These are phyloP conservation scores for Epinephelus awoara DNA, from an alignment of 2,797 vertebrate species.

Conservation along the genomic window DNA sequence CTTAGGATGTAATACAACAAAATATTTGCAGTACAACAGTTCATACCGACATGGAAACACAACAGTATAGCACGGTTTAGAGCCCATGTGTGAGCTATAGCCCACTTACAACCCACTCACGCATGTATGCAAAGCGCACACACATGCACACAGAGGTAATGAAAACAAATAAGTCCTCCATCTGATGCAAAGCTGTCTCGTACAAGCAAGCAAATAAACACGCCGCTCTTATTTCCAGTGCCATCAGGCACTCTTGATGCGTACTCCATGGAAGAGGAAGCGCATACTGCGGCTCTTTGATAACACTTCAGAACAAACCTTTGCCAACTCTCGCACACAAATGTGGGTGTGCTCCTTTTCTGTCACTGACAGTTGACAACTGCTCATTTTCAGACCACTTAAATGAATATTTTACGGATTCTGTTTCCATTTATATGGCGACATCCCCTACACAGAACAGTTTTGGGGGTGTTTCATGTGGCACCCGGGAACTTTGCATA, in stretches of 20 bases:
- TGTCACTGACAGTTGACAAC: slow-evolving; percentile 77
- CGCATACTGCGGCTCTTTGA: slow-evolving; percentile 80
- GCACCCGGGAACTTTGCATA: slow-evolving; percentile 55
- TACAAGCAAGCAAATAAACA: slow-evolving; percentile 74
- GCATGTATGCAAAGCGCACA: slow-evolving; percentile 18
- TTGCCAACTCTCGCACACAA: slow-evolving; percentile 74
- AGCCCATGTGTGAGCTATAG: neutral
- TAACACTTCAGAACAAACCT: slow-evolving; percentile 81
- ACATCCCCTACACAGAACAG: slow-evolving; percentile 42
- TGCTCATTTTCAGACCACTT: slow-evolving; percentile 75
- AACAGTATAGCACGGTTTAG: neutral
- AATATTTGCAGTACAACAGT: neutral
- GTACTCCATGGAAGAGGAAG: slow-evolving; percentile 70
- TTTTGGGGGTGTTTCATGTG: slow-evolving; percentile 56
- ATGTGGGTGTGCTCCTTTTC: slow-evolving; percentile 74
- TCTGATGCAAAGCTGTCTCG: slow-evolving; percentile 70
- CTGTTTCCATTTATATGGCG: slow-evolving; percentile 60
- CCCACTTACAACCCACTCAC: slow-evolving; percentile 2
- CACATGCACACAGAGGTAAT: slow-evolving; percentile 48
- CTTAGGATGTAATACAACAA: neutral
- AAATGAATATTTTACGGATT: slow-evolving; percentile 75
- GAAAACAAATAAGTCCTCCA: slow-evolving; percentile 69
- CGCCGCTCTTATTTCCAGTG: slow-evolving; percentile 70
- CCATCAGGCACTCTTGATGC: slow-evolving; percentile 81
- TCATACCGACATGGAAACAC: neutral